phyloP scores from a whole-genome alignment of 2,797 vertebrate species.

The Champsocephalus esox region DNA sequence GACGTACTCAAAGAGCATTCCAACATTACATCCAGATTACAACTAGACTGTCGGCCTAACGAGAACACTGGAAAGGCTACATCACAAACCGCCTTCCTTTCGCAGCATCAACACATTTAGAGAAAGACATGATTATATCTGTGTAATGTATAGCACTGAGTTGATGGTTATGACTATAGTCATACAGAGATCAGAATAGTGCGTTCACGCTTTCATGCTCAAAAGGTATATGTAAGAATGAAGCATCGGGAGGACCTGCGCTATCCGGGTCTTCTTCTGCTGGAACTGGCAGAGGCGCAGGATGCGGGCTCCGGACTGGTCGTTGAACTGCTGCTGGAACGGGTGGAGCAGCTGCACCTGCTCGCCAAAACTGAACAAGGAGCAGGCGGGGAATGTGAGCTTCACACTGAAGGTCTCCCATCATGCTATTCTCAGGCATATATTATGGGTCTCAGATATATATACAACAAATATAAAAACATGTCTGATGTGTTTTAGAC shows the following conservation, averaged over 20 bases:
- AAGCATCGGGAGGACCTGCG: constrained; percentile 81
- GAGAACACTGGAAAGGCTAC: neutral
- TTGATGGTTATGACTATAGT: neutral
- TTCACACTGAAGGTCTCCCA: neutral
- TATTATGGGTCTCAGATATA: too few relatives aligned
- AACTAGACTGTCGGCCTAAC: neutral
- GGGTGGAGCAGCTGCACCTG: constrained; percentile 94
- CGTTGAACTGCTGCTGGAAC: constrained; percentile 94
- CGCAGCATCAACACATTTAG: neutral
- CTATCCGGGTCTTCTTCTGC: constrained; percentile 98
- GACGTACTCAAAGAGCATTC: too few relatives aligned
- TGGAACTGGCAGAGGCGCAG: constrained; percentile 95
- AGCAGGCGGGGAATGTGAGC: neutral
- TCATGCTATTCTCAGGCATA: too few relatives aligned
- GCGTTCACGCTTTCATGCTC: neutral
- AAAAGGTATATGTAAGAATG: neutral
- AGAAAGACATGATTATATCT: neutral
- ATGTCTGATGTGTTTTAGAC: too few relatives aligned
- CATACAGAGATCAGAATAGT: neutral
- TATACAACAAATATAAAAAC: too few relatives aligned
- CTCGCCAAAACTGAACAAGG: constrained; percentile 91
- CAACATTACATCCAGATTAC: neutral
- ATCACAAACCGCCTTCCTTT: neutral
- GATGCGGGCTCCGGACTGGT: constrained; percentile 92
- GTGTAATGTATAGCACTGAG: neutral